Percentiles rank a stretch among this genome's conserved stretches.
phyloP scores from a whole-genome alignment of 2,888 invertebrate species.

The Nysson spinosus region DNA sequence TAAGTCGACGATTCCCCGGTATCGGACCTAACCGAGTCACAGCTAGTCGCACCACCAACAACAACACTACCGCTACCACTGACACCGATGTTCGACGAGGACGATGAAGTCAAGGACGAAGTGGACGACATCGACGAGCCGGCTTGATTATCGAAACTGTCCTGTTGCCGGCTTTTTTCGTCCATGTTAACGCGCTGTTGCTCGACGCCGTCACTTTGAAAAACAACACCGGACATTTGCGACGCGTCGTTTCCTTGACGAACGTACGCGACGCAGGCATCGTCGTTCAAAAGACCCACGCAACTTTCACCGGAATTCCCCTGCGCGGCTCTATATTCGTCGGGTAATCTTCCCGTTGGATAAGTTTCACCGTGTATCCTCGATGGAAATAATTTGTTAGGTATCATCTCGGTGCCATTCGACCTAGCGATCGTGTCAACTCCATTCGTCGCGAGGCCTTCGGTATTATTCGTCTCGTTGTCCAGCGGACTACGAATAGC shows the following conservation, averaged over 20 bases:
- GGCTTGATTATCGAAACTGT: constrained; percentile 52
- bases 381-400: constrained; percentile 46
- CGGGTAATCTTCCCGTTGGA: constrained; percentile 17
- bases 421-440: constrained; percentile 28
- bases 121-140: constrained; percentile 24
- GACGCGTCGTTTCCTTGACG: constrained; percentile 35
- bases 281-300: constrained; percentile 44
- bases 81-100: constrained; percentile 28
- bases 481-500: constrained; percentile 26
- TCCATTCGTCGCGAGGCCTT: constrained; percentile 6
- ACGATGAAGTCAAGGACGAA: constrained; percentile 22
- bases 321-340: constrained; percentile 42
- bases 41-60: constrained; percentile 67
- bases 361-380: constrained; percentile 44
- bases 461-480: constrained; percentile 23
- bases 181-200: constrained; percentile 43
- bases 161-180: constrained; percentile 55
- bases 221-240: constrained; percentile 35
- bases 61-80: constrained; percentile 33
- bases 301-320: constrained; percentile 34
- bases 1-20: constrained; percentile 81
- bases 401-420: constrained; percentile 30
- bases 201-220: constrained; percentile 39
- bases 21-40: constrained; percentile 81
- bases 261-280: constrained; percentile 47